Percentiles rank a stretch among this genome's conserved stretches.
Evolutionary conservation across 2,888 invertebrate genomes (phyloP).

Genomic region (Caenorhabditis doughertyi): DNA sequence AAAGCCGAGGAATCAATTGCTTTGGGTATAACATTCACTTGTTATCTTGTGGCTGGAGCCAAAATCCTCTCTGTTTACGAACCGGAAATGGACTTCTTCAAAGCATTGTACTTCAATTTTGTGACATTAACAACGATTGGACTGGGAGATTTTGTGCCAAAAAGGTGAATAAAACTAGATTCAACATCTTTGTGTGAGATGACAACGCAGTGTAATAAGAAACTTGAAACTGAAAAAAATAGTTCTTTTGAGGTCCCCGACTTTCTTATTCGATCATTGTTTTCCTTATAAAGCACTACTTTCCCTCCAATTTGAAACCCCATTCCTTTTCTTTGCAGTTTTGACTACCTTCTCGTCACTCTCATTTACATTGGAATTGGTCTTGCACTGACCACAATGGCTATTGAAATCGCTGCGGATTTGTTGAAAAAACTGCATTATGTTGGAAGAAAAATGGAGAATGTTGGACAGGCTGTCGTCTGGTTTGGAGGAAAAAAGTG

Average conservation of each 20-base stretch:
- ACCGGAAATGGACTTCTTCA: slow-evolving; percentile 81
- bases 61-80: slow-evolving; percentile 78
- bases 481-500: slow-evolving; percentile 82
- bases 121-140: slow-evolving; percentile 80
- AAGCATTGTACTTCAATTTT: slow-evolving; percentile 81
- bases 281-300: no score
- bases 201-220: neutral
- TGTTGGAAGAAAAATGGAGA: slow-evolving; percentile 79
- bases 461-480: slow-evolving; percentile 77
- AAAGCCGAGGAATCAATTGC: slow-evolving; percentile 75
- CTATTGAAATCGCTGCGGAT: slow-evolving; percentile 79
- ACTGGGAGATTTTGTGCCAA: slow-evolving; percentile 80
- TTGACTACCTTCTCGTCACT: slow-evolving; percentile 77
- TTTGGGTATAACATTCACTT: slow-evolving; percentile 73
- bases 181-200: no score
- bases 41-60: slow-evolving; percentile 77
- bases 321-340: slow-evolving; percentile 59
- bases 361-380: slow-evolving; percentile 78
- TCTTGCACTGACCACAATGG: slow-evolving; percentile 79
- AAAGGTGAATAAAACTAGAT: no score
- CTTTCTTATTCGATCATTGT: neutral
- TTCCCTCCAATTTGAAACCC: no score
- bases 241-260: neutral
- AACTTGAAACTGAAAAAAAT: neutral
- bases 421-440: slow-evolving; percentile 79